Evolutionary conservation across 1,140 invertebrate genomes (phyloP), one percentile per base, ranked within the genome.

Genomic region (Leptinotarsa undecemlineata): DNA sequence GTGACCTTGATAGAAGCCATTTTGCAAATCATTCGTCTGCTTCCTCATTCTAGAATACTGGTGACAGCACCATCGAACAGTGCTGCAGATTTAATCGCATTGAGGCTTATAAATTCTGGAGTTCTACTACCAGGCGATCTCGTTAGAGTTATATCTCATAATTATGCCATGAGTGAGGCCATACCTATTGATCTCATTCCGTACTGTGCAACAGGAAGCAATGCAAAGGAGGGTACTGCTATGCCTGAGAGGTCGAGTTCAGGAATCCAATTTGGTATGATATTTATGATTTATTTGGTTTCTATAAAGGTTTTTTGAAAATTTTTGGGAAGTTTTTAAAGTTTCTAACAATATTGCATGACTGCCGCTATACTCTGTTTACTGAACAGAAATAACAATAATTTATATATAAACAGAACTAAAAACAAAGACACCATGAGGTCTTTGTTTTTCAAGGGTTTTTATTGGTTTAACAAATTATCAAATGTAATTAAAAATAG

Each of bases 1-100:
- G 87, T 92, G 0, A 94, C 93, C 4, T 78, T 95, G n/a, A 90
- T 94, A 8, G 94, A 95, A 84, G 86, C 90, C 11, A 90, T 94
- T 80, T 70, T 86, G 82, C 81, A 87, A 86, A 81, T 89, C 76
- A 77, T 86, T 74, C 73, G 81, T 51, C 68, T 84, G 71, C 77
- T 85, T 66, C 85, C 87, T 6, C 81, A 85, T 3, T 86, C 86
- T 8, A 84, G 86, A 72, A 87, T 95, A 63, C 83, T 95, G 19
- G 87, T 94, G 21, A 90, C 90, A 75, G 88, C 93, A 5, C 91
- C 92, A 8, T 94, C 93, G 0, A 95, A 95, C 85, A 89, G 91
- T 78, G 93, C 93, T 61, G 92, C 92, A 23, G 93, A 95, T 87
- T 88, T 93, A 64, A 86, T 94, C n/a, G 87, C 90, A 0, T 81